phyloP scores from a whole-genome alignment of 2,888 invertebrate species.

The Mythimna albipuncta region DNA sequence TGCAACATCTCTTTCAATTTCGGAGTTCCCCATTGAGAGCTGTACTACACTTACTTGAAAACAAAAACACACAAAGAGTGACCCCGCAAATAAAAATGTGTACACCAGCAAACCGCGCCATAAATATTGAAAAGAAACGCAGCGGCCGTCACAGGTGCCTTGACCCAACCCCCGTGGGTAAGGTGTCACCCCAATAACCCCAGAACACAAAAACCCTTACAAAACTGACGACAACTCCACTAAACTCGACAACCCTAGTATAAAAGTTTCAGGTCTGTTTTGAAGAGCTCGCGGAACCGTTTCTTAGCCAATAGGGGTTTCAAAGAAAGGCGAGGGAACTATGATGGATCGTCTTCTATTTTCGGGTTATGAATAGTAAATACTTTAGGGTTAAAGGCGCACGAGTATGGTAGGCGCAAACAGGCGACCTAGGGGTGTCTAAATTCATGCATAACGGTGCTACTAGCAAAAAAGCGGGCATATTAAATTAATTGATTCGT shows the following conservation, averaged over 20 bases:
- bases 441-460: not conserved
- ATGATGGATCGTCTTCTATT: conserved; percentile 39
- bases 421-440: not conserved
- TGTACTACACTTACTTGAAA: not conserved
- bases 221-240: conserved; percentile 29
- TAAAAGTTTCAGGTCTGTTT: conserved; percentile 49
- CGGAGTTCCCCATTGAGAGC: not conserved
- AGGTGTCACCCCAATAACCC: conserved; percentile 43
- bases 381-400: not conserved
- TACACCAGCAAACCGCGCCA: not conserved
- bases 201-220: conserved; percentile 31
- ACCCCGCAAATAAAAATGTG: conserved; percentile 19
- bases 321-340: conserved; percentile 7
- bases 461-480: not conserved
- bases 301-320: conserved; percentile 18
- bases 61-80: conserved; percentile 2
- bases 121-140: conserved; percentile 38
- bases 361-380: conserved; percentile 35
- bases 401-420: not conserved
- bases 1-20: not conserved
- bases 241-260: conserved; percentile 36
- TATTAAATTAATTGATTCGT: too few species aligned
- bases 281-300: conserved; percentile 22
- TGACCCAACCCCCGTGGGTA: conserved; percentile 38
- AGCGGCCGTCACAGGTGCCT: conserved; percentile 36